Base-by-base conservation (phyloP, 2,888 invertebrate species). In the Xestia rhomboidea region DNA sequence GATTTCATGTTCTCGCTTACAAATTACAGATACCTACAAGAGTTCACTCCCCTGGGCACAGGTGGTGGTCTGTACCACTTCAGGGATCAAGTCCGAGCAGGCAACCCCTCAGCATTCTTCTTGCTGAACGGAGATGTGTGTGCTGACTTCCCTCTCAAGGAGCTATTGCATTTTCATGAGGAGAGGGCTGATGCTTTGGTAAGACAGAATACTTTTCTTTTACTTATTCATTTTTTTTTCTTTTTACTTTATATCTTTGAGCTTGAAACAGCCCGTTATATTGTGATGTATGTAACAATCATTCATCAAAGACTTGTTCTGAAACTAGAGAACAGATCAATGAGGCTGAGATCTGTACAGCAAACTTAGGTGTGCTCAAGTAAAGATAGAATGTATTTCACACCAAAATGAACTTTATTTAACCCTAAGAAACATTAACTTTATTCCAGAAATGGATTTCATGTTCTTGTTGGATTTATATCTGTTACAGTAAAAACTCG, bases 21-120 rank as follows among this genome's bases (percentile, higher is more conserved):
- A 60, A 60, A 15, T 84, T 93, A 18, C 92, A 98, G 98, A 90
- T 99, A 99, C 93, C 97, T 99, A 6, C 99, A 99, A 97, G 99
- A 99, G 94, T 99, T 99, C 92, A 98, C 98, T 6, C 98, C 99
- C 0, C 95, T 99, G 1, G 99, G 99, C 11, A 99, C 99, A 0
- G 99, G 99, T 0, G 99, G 99, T 46, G 99, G 99, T 38, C 97
- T 99, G 90, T 99, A 99, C 94, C 99, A 99, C 95, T 99, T 99
- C 94, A 97, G 99, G 49, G 99, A 99, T 94, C 99, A 99, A 95
- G 99, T 99, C 84, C 97, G 99, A 51, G 98, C 98, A 1, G 98
- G 99, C 11, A 98, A 98, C 92, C 99, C 99, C 0, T 97, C 98
- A 66, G 98, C 98, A 0, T 99, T 99, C 94, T 99, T 99, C 93